These are phyloP conservation scores for Drosophila rufa DNA, from an alignment of 1,140 invertebrate genomes.

Conservation along the genomic window DNA sequence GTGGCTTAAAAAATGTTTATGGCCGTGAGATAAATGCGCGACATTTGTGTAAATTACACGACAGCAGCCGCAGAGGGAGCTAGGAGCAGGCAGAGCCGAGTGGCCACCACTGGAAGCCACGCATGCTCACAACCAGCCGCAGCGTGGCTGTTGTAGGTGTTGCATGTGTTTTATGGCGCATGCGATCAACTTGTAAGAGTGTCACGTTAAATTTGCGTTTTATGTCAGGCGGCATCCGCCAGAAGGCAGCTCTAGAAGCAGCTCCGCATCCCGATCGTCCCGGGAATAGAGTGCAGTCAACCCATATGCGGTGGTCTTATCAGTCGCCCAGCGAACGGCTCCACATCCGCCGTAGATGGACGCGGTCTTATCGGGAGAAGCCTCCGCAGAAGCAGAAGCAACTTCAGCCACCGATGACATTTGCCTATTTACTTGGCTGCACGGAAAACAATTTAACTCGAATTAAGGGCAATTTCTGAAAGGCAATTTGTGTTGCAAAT, in stretches of 20 bases:
- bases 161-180: constrained; percentile 83
- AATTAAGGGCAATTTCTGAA: neutral
- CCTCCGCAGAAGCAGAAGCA: constrained; percentile 35
- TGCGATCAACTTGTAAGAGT: constrained; percentile 82
- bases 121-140: constrained; percentile 60
- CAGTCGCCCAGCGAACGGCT: constrained; percentile 31
- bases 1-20: constrained; percentile 84
- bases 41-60: constrained; percentile 83
- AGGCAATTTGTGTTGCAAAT: neutral
- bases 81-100: constrained; percentile 12
- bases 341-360: constrained; percentile 70
- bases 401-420: constrained; percentile 41
- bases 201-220: constrained; percentile 83
- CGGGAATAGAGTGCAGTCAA: constrained; percentile 70
- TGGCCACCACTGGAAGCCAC: constrained; percentile 67
- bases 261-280: constrained; percentile 11
- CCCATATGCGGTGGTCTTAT: constrained; percentile 55
- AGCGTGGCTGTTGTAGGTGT: constrained; percentile 70
- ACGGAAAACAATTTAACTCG: neutral
- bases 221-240: constrained; percentile 61
- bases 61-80: constrained; percentile 54
- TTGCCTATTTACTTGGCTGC: constrained; percentile 65
- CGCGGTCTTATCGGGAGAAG: constrained; percentile 48
- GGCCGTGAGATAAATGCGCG: constrained; percentile 78
- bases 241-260: constrained; percentile 11